phyloP scores from a whole-genome alignment of 2,888 invertebrate species.

The Phengaris arion region DNA sequence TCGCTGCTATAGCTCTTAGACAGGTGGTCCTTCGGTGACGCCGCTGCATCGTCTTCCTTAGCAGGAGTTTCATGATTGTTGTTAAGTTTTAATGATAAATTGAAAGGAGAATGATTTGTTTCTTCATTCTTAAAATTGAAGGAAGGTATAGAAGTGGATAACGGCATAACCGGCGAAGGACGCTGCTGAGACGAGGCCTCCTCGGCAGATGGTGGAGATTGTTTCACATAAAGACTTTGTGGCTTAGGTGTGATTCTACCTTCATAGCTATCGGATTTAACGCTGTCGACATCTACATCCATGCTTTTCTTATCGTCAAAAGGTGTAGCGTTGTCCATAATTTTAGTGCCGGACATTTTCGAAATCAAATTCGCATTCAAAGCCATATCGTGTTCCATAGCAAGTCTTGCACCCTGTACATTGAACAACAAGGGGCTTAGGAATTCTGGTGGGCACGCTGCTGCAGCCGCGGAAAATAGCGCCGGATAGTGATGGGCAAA shows the following conservation, averaged over 20 bases:
- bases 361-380: constrained; percentile 76
- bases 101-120: constrained; percentile 62
- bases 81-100: constrained; percentile 58
- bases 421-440: constrained; percentile 84
- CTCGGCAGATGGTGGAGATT: constrained; percentile 83
- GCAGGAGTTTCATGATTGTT: constrained; percentile 56
- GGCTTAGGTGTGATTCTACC: constrained; percentile 80
- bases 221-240: constrained; percentile 70
- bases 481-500: constrained; percentile 81
- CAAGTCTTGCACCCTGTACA: constrained; percentile 73
- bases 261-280: constrained; percentile 55
- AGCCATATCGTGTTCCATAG: constrained; percentile 74
- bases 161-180: constrained; percentile 83
- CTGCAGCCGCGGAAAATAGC: constrained; percentile 73
- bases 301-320: constrained; percentile 65
- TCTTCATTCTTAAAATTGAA: constrained; percentile 62
- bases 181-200: constrained; percentile 82
- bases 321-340: constrained; percentile 68
- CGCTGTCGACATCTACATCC: constrained; percentile 57
- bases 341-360: constrained; percentile 67
- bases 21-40: constrained; percentile 63
- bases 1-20: constrained; percentile 54
- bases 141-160: constrained; percentile 58
- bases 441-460: constrained; percentile 80
- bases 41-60: constrained; percentile 53